These are phyloP conservation scores for Pteruthius melanotis DNA, from an alignment of 2,113 vertebrate species.

Conservation along the genomic window DNA sequence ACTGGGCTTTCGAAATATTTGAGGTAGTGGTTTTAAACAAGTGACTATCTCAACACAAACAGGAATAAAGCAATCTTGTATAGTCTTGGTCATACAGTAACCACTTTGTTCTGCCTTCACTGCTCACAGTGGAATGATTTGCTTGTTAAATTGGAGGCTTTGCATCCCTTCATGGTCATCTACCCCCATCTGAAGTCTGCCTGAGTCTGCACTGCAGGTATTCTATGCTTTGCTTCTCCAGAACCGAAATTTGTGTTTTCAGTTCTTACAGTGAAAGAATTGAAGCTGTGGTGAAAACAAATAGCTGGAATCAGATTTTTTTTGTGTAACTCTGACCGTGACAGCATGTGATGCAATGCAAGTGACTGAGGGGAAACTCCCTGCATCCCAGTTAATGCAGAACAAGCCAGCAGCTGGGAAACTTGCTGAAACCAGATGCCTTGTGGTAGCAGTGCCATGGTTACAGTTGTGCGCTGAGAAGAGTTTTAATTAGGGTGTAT, in stretches of 20 bases:
- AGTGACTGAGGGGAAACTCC: not conserved
- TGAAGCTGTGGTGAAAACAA: slow-evolving; percentile 5
- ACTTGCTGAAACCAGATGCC: not conserved
- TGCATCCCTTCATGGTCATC: not conserved
- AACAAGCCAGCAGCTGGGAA: not conserved
- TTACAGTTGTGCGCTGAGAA: not conserved
- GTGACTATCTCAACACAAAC: slow-evolving; percentile 31
- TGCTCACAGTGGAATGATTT: not conserved
- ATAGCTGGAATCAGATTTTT: not conserved
- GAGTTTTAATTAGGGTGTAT: not conserved
- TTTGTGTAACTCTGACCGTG: not conserved
- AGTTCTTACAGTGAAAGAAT: not conserved
- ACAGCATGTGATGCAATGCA: not conserved
- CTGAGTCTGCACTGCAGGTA: not conserved
- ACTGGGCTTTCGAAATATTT: slow-evolving; percentile 19
- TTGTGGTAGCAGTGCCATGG: not conserved
- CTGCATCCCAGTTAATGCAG: not conserved
- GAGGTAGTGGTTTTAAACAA: slow-evolving; percentile 45
- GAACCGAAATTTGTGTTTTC: not conserved
- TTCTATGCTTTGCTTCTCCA: not conserved
- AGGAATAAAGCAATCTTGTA: slow-evolving; percentile 45
- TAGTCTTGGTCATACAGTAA: slow-evolving; percentile 23
- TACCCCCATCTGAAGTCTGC: not conserved
- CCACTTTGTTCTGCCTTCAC: slow-evolving; percentile 30
- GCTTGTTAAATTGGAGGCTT: not conserved